Evolutionary conservation across 2,797 vertebrate genomes (phyloP), one percentile per base, ranked within the genome.

Genomic region (Telmatherina bonti): DNA sequence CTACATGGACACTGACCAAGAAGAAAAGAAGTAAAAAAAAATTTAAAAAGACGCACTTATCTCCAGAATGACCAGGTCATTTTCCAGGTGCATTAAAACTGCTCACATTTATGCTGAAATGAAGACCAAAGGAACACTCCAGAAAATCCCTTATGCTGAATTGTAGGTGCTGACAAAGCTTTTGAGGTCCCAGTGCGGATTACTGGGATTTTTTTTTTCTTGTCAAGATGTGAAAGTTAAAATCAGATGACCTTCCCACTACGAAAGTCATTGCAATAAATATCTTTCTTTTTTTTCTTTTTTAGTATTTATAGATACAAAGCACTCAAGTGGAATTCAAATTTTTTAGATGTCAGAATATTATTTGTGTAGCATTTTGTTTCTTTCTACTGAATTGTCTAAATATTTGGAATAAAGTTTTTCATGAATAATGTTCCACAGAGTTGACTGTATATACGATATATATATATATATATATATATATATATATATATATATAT

Each of bases 1-100:
- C 81, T 99, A 96, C 90, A 94, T 98, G 84, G 96, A 96, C 60
- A 88, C 84, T 10, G 88, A 90, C 0, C 92, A 94, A 64, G 90
- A 94, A 20, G 83, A 91, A 35, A 83, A 88, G 67, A 89, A 89
- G 70, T 89, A 59, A 73, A 72, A 30, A 0, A 45, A n/a, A n/a
- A n/a, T n/a, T n/a, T n/a, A n/a, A n/a, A n/a, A n/a, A n/a, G n/a
- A n/a, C n/a, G 56, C 58, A 54, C 22, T n/a, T 43, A 1, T 45
- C 60, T 63, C 6, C 9, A 60, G 22, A 67, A 35, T 7, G 30
- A 38, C 26, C 70, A 53, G 51, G 52, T 64, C 49, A 41, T 18
- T 55, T 10, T 67, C 62, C 13, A 47, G 43, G 7, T 27, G 22
- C n/a, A 51, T 26, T n/a, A 10, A 31, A 22, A 3, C 12, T 12